Base-by-base conservation (phyloP, 2,888 invertebrate genomes). In the Himalopsyche kuldschensis region DNA sequence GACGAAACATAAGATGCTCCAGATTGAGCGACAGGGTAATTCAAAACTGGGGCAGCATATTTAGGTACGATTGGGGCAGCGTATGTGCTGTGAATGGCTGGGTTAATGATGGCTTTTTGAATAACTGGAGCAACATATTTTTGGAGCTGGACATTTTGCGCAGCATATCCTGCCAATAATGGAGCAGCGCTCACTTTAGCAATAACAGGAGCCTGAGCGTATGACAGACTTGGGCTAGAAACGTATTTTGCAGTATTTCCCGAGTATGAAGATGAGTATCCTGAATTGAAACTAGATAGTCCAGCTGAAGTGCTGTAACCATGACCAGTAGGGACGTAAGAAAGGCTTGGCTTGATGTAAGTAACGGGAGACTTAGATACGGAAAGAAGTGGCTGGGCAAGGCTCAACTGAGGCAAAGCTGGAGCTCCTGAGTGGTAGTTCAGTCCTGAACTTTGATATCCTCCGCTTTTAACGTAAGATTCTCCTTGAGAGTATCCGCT, bases 291-390 rank as follows among this genome's bases (percentile, higher is more conserved):
- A 31, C 89, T 88, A 4, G 93, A 93, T 0, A 93, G 89, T 6
- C 91, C 92, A 4, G 92, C 91, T 17, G 93, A 90, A 41, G 93
- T 93, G 8, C 92, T 90, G 84, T 93, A 93, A 86, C 93, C 93
- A 84, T 93, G 92, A 24, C 89, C 90, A 86, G 92, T 92, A 3
- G 90, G 90, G 41, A 89, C 88, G 88, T 87, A 75, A 30, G 89
- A 88, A 17, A 88, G 88, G 5, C 88, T 86, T 15, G 88, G 87
- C 30, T 88, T 88, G n/a, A 88, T 89, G 85, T 90, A 90, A 8
- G 79, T 75, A 24, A 69, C 32, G 0, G 85, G 80, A 20, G 55
- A 3, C 55, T 84, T 35, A 2, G 78, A 10, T 11, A 75, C 69
- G 20, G 80, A 41, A 8, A 83, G 35, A 15, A 80, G 35, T 30